Evolutionary conservation across 2,888 invertebrate genomes (phyloP), one percentile per base, ranked within the genome.

Genomic region (Pandemis cinnamomeana): DNA sequence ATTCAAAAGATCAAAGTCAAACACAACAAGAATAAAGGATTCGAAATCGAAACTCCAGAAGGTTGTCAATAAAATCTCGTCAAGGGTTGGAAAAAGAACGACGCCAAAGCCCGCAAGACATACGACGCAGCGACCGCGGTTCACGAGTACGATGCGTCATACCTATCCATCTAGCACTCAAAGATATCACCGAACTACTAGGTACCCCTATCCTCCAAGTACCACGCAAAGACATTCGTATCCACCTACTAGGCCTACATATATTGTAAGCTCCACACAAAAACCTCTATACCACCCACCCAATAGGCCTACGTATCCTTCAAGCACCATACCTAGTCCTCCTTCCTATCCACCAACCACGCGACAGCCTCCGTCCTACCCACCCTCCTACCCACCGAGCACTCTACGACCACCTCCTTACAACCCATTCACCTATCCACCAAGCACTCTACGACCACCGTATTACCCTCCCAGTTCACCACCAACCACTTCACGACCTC

Each of bases 1-100:
- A 7, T 41, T 61, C 10, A 61, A 61, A 42, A 61, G 61, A 61
- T 61, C 61, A 13, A 61, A 51, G n/a, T 51, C 51, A 51, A 51
- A 60, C 36, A 8, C 53, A 55, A 55, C 53, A 7, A 20, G 60
- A 60, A 36, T 8, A 36, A 60, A 42, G 10, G 42, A 42, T n/a
- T 41, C 4, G 41, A 58, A 27, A 27, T 41, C 61, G 8, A 61
- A 41, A n/a, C 7, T 61, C 7, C 20, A 61, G 2, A 13, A 61
- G n/a, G 61, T 13, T 0, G 61, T 41, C 42, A n/a, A 41, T 13
- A 42, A 42, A 42, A 10, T 41, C 7, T 41, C 41, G 5, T 2
- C 36, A n/a, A 41, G 42, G n/a, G 4, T 7, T n/a, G 13, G 41
- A 42, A 41, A 27, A 42, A 6, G n/a, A 41, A 61, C 61, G n/a